A percentile compares a stretch with the other conserved stretches of the same genome.
These are phyloP conservation scores for Maniola jurtina DNA, from an alignment of 1,140 invertebrate species.

Conservation along the genomic window DNA sequence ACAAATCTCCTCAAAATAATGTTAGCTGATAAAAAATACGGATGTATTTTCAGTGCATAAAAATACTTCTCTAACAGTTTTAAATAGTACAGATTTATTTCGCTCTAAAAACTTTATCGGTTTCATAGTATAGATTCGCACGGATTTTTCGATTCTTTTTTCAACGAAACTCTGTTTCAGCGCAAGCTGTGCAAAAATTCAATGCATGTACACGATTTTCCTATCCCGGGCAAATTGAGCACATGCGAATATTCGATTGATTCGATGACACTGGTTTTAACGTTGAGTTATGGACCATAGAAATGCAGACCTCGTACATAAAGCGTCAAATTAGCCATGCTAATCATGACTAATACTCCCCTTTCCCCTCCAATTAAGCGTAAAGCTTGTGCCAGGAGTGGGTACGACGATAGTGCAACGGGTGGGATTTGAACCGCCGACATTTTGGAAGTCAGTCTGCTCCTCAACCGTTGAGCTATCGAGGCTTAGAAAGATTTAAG, in stretches of 20 bases:
- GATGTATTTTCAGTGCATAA: neutral
- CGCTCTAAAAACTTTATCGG: conserved; percentile 60
- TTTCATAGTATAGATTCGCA: conserved; percentile 35
- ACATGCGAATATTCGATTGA: conserved; percentile 33
- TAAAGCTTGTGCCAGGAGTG: no score
- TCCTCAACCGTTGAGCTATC: no score
- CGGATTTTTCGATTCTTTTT: conserved; percentile 35
- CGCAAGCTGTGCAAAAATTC: conserved; percentile 32
- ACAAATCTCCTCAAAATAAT: no score
- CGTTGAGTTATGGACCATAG: no score
- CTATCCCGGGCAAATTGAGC: conserved; percentile 38
- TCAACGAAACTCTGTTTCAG: conserved; percentile 27
- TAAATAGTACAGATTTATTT: conserved; percentile 51
- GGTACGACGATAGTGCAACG: no score
- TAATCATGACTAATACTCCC: no score
- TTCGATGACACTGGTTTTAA: conserved; percentile 30
- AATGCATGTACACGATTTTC: conserved; percentile 42
- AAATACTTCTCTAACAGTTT: conserved; percentile 32
- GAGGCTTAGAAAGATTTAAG: no score
- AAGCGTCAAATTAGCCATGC: no score
- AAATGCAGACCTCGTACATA: no score
- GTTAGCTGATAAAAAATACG: neutral
- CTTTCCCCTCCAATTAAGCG: no score
- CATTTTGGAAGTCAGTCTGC: no score
- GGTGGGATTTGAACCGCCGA: no score